phyloP scores from a whole-genome alignment of 2,888 invertebrate genomes.

The Andricus quercusramuli region DNA sequence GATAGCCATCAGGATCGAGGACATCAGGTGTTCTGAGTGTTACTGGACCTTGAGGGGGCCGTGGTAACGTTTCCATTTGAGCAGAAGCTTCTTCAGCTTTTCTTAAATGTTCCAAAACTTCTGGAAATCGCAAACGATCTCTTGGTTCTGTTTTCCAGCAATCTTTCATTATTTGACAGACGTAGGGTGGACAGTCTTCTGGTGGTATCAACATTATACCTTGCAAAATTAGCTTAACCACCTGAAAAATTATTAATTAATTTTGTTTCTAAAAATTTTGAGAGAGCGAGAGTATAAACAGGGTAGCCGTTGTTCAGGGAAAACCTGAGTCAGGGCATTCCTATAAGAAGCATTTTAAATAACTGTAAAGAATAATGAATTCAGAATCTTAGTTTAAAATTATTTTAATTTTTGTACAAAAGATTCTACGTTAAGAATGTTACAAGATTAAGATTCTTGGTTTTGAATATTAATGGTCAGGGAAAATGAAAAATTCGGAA shows the following conservation, averaged over 20 bases:
- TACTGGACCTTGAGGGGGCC: slow-evolving; percentile 81
- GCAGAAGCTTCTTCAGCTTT: slow-evolving; percentile 73
- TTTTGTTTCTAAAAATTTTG: neutral
- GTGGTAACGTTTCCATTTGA: slow-evolving; percentile 75
- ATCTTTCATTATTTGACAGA: slow-evolving; percentile 87
- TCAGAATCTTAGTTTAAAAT: too few species aligned
- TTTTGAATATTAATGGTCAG: too few species aligned
- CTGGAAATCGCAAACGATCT: slow-evolving; percentile 86
- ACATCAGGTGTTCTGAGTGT: slow-evolving; percentile 78
- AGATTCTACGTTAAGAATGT: too few species aligned
- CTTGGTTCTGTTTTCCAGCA: slow-evolving; percentile 91
- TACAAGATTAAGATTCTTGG: too few species aligned
- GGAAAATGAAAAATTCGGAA: too few species aligned
- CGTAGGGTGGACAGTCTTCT: slow-evolving; percentile 86
- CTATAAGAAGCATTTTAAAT: too few species aligned
- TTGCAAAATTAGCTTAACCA: slow-evolving; percentile 88
- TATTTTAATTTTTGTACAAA: too few species aligned
- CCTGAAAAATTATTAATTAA: slow-evolving; percentile 75
- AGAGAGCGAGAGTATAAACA: too few species aligned
- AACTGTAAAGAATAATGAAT: too few species aligned
- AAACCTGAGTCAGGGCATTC: too few species aligned
- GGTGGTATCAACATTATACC: slow-evolving; percentile 90
- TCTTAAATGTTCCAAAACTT: slow-evolving; percentile 84
- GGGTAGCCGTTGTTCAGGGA: too few species aligned
- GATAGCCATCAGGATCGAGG: slow-evolving; percentile 85